Percentiles rank a stretch among this genome's conserved stretches.
phyloP scores from a whole-genome alignment of 2,888 invertebrate genomes.

The Chalcosyrphus nemorum region DNA sequence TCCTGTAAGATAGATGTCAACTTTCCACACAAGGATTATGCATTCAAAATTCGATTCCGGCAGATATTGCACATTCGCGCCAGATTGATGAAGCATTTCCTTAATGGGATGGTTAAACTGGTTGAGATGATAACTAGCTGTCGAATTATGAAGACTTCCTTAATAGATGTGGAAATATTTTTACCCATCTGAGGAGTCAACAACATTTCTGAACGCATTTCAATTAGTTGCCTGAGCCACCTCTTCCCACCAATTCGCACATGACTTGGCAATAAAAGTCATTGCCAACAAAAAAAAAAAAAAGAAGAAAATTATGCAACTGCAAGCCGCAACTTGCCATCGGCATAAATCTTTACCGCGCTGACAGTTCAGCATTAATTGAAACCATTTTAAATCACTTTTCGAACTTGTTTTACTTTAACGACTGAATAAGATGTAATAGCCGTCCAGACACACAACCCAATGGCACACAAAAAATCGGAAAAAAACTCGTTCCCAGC shows the following conservation, averaged over 20 bases:
- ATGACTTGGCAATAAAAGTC: conserved; percentile 7
- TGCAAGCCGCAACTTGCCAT: neutral
- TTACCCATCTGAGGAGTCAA: no score
- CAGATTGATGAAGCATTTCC: neutral
- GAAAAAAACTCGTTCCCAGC: conserved; percentile 28
- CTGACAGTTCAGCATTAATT: conserved; percentile 24
- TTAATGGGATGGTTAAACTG: neutral
- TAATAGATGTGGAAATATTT: neutral
- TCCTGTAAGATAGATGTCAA: no score
- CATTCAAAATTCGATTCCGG: neutral
- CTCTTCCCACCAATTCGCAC: neutral
- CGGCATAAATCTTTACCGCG: conserved; percentile 24
- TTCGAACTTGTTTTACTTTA: conserved; percentile 42
- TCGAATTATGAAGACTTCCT: neutral
- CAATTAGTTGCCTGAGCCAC: neutral
- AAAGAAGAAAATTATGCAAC: conserved; percentile 24
- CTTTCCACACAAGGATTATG: neutral
- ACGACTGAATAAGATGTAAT: conserved; percentile 8
- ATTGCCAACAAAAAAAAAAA: conserved; percentile 12
- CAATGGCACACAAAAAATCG: conserved; percentile 39
- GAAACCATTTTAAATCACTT: conserved; percentile 1
- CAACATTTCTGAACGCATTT: neutral
- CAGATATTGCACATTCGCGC: conserved; percentile 1
- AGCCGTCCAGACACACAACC: conserved; percentile 15
- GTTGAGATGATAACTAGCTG: neutral